Percentiles rank a stretch among this genome's conserved stretches.
Conservation (phyloP, 2,797 vertebrate species). For the Microtus agrestis region DNA sequence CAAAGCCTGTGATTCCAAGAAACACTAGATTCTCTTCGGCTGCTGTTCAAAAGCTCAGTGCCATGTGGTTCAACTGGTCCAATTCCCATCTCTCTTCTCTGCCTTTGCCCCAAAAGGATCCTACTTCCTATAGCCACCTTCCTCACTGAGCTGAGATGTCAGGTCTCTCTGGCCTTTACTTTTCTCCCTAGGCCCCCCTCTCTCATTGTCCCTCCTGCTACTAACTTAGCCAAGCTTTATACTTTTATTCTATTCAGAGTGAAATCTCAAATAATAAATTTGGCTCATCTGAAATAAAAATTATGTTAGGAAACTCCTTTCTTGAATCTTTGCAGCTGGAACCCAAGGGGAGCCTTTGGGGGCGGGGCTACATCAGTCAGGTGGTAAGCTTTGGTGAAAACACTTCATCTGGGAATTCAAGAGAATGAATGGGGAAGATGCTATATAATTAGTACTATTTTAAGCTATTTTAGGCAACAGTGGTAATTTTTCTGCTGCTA, state of each 20-base stretch:
- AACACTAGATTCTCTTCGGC: constrained; percentile 11
- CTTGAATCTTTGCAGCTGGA: constrained; percentile 11
- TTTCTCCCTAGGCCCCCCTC: not conserved
- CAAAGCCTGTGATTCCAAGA: constrained; percentile 36
- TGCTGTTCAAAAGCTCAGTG: not conserved
- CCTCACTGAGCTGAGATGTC: not conserved
- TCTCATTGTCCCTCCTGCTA: not conserved
- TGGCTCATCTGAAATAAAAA: constrained; percentile 12
- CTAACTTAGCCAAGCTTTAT: not conserved
- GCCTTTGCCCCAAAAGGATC: not conserved
- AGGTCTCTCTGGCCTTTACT: not conserved
- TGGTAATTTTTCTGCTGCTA: not conserved
- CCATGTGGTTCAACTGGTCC: not conserved
- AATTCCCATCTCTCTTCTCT: not conserved
- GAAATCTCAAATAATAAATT: not conserved
- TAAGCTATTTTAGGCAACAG: not conserved
- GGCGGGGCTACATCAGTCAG: not conserved
- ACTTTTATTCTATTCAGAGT: not conserved
- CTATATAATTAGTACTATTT: not conserved
- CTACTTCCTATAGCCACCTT: not conserved
- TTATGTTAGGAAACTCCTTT: not conserved
- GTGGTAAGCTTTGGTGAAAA: constrained; percentile 5
- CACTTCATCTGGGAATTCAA: not conserved
- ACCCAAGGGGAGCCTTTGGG: not conserved
- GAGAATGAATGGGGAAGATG: not conserved